Percentiles rank a stretch among this genome's conserved stretches.
These are phyloP conservation scores for Enteromius treurensis DNA, from an alignment of 2,797 vertebrate species.

Conservation along the genomic window DNA sequence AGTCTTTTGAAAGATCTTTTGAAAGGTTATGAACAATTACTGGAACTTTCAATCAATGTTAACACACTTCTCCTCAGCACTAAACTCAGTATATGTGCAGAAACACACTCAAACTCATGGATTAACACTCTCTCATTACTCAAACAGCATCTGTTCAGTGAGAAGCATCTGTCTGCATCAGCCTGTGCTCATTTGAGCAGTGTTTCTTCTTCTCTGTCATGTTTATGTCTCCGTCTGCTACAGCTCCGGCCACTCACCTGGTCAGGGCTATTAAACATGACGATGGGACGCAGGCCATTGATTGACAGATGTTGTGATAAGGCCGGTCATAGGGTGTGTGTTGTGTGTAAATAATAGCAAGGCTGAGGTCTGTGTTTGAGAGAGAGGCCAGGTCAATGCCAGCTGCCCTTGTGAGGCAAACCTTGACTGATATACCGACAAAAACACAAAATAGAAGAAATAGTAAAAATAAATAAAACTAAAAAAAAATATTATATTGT, in stretches of 20 bases:
- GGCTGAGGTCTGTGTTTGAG: conserved; percentile 33
- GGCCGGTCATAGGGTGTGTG: conserved; percentile 40
- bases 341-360: conserved; percentile 44
- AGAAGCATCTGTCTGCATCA: conserved; percentile 52
- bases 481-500: too few relatives aligned
- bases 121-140: conserved; percentile 69
- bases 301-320: conserved; percentile 53
- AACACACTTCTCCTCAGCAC: not conserved
- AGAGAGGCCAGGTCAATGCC: not conserved
- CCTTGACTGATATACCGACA: not conserved
- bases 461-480: too few relatives aligned
- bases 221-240: conserved; percentile 4
- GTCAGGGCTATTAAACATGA: conserved; percentile 43
- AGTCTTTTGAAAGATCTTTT: too few relatives aligned
- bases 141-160: conserved; percentile 65
- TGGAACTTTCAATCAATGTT: not conserved
- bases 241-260: not conserved
- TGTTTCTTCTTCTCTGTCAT: conserved; percentile 2
- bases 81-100: too few relatives aligned
- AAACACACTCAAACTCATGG: conserved; percentile 40
- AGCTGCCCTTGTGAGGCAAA: not conserved
- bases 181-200: not conserved
- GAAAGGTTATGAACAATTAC: not conserved
- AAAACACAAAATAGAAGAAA: not conserved
- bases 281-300: not conserved